Conservation (phyloP, 2,797 vertebrate species). For the Meda fulgida region DNA sequence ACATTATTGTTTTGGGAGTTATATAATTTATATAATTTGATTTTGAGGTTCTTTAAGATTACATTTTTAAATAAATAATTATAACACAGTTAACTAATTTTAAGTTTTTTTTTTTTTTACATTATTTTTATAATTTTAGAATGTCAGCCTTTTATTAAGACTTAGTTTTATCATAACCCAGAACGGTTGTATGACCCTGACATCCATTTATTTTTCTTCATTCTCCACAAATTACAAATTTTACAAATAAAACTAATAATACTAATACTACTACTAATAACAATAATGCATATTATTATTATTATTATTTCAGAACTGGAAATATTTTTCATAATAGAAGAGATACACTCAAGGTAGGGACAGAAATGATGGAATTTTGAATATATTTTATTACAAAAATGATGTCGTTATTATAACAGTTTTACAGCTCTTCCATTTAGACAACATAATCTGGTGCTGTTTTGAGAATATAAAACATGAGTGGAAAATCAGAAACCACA, state of each 20-base stretch:
- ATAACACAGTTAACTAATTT: background rate
- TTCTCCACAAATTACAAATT: background rate
- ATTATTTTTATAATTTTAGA: background rate
- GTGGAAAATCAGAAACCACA: background rate
- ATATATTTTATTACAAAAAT: conserved; percentile 2
- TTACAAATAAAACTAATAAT: background rate
- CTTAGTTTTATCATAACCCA: too few species aligned
- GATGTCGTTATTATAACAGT: background rate
- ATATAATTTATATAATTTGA: background rate
- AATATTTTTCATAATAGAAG: too few species aligned
- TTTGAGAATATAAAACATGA: background rate
- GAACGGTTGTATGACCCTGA: background rate
- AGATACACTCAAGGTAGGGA: background rate
- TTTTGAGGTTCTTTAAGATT: background rate
- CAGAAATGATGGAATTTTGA: background rate
- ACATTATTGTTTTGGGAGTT: background rate
- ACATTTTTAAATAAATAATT: background rate
- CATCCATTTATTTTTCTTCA: background rate
- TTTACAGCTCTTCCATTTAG: background rate
- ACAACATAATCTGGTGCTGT: background rate
- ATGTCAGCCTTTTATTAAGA: background rate
- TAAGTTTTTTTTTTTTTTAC: background rate
- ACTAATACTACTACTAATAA: too few species aligned
- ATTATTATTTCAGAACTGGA: too few species aligned
- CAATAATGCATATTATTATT: too few species aligned